Conservation (phyloP, 2,888 invertebrate species). For the Protonemura montana region DNA sequence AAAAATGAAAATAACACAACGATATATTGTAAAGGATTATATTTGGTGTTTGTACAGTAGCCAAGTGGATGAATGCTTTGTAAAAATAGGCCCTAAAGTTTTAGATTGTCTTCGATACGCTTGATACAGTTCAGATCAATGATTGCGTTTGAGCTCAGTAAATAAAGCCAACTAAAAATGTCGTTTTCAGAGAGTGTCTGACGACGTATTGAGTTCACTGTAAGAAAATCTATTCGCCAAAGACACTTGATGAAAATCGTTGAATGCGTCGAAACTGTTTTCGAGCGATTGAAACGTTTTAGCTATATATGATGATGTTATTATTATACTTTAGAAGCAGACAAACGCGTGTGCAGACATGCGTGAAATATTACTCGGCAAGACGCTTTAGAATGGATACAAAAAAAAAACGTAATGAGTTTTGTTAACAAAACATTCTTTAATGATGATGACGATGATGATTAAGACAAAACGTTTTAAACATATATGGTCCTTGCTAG, state of each 20-base stretch:
- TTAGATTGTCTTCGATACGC: slow-evolving; percentile 9
- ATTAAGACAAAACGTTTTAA: slow-evolving; percentile 1
- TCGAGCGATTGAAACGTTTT: neutral
- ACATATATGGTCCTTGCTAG: slow-evolving; percentile 38
- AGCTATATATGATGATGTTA: neutral
- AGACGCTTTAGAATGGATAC: neutral
- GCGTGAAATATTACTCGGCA: slow-evolving; percentile 7
- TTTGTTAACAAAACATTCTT: slow-evolving; percentile 22
- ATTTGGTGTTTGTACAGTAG: slow-evolving; percentile 35
- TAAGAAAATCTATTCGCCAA: neutral
- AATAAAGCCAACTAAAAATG: neutral
- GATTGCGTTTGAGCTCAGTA: neutral
- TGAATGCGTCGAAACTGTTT: neutral
- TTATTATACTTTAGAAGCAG: neutral
- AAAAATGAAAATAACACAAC: slow-evolving; percentile 33
- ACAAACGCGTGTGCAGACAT: too few relatives aligned
- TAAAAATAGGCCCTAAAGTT: neutral
- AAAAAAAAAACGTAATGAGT: neutral
- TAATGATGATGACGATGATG: slow-evolving; percentile 13
- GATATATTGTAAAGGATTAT: slow-evolving; percentile 21
- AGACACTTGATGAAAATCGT: neutral
- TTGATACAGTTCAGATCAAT: neutral
- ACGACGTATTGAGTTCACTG: neutral
- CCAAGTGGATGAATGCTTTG: slow-evolving; percentile 38
- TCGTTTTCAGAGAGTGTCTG: neutral